phyloP scores from a whole-genome alignment of 2,113 vertebrate species.

The Prunella fulvescens region DNA sequence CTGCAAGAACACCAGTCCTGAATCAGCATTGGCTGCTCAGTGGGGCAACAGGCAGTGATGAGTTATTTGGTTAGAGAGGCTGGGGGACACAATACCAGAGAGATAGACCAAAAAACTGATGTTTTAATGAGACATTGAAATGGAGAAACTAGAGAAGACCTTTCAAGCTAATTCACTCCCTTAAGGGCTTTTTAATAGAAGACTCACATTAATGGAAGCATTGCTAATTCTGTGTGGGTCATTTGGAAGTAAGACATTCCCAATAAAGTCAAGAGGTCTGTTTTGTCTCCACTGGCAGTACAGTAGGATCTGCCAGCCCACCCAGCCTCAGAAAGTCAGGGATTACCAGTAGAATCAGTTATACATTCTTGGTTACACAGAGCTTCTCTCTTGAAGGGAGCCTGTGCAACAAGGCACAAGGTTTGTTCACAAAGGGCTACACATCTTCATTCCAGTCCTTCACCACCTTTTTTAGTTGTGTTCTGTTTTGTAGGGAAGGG shows the following conservation, averaged over 20 bases:
- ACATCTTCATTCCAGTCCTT: constrained; percentile 10
- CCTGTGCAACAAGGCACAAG: not conserved
- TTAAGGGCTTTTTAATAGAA: not conserved
- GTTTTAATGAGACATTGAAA: not conserved
- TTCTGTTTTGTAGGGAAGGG: not conserved
- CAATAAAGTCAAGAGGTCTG: not conserved
- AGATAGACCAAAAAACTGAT: not conserved
- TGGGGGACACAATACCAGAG: not conserved
- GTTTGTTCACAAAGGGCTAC: constrained; percentile 45
- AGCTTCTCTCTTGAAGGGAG: not conserved
- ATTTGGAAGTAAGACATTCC: not conserved
- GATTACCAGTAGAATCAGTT: not conserved
- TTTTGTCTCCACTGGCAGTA: not conserved
- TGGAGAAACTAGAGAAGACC: not conserved
- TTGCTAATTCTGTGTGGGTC: not conserved
- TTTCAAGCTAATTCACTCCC: not conserved
- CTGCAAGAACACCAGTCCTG: constrained; percentile 12
- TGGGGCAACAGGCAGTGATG: not conserved
- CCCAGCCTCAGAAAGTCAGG: not conserved
- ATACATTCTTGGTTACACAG: not conserved
- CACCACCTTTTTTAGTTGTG: not conserved
- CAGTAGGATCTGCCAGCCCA: not conserved
- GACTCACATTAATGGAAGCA: not conserved
- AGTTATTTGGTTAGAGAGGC: not conserved
- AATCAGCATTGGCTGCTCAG: not conserved